Conservation (phyloP, 2,888 invertebrate species). For the Oxyteleia sp. region DNA sequence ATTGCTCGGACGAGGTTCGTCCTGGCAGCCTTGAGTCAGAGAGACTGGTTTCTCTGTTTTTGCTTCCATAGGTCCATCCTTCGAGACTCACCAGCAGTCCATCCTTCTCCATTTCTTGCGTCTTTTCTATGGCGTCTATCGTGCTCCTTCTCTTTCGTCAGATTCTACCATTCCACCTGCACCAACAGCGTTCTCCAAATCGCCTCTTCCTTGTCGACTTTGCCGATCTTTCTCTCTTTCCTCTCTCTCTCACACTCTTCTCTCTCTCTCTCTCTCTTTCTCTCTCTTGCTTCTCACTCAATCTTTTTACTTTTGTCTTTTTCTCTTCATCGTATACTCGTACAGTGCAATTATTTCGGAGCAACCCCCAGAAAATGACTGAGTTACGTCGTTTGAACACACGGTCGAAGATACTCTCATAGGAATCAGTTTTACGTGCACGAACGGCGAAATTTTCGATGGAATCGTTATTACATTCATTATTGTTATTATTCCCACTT, state of each 20-base stretch:
- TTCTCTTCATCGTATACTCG: slow-evolving; percentile 72
- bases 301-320: slow-evolving; percentile 72
- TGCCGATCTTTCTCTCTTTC: slow-evolving; percentile 29
- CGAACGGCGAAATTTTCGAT: slow-evolving; percentile 72
- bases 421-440: slow-evolving; percentile 70
- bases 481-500: slow-evolving; percentile 64
- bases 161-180: slow-evolving; percentile 66
- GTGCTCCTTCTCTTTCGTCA: slow-evolving; percentile 66
- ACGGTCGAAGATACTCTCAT: slow-evolving; percentile 63
- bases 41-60: slow-evolving; percentile 87
- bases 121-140: slow-evolving; percentile 75
- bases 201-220: slow-evolving; percentile 53
- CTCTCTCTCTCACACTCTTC: no score
- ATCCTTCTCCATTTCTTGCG: slow-evolving; percentile 82
- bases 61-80: slow-evolving; percentile 87
- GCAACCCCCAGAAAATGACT: slow-evolving; percentile 76
- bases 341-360: slow-evolving; percentile 77
- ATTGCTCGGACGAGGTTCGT: slow-evolving; percentile 61
- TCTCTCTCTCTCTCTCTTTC: slow-evolving; percentile 11
- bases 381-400: slow-evolving; percentile 70
- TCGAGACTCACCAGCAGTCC: slow-evolving; percentile 83
- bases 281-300: slow-evolving; percentile 64
- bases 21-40: slow-evolving; percentile 87
- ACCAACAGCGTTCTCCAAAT: slow-evolving; percentile 63
- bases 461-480: slow-evolving; percentile 68